Evolutionary conservation across 2,113 vertebrate genomes (phyloP).

Genomic region (Trochalopteron elliotii): DNA sequence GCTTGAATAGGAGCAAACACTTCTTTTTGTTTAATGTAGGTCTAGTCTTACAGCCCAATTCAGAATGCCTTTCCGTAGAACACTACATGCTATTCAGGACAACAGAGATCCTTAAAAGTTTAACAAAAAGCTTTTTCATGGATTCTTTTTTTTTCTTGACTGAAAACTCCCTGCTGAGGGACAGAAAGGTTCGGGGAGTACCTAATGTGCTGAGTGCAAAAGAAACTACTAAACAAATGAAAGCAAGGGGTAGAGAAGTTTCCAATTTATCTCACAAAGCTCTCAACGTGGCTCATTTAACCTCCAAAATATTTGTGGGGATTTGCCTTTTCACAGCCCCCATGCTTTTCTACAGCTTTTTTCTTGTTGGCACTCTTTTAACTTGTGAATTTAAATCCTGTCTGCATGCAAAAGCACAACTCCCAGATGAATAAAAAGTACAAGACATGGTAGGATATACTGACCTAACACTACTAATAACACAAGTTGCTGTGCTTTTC

Average conservation of each 20-base stretch:
- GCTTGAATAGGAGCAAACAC: neutral
- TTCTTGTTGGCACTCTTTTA: neutral
- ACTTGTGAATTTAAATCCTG: neutral
- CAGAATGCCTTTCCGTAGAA: neutral
- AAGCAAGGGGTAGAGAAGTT: neutral
- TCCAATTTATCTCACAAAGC: neutral
- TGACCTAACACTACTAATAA: neutral
- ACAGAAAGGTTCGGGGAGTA: neutral
- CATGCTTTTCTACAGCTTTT: neutral
- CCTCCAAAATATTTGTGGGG: neutral
- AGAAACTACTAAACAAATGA: neutral
- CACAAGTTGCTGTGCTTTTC: neutral
- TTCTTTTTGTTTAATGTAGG: neutral
- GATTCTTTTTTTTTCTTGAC: neutral
- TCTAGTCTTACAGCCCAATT: neutral
- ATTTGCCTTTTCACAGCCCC: neutral
- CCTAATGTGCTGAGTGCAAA: neutral
- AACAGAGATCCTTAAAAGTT: neutral
- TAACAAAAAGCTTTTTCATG: conserved; percentile 6
- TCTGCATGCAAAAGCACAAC: neutral
- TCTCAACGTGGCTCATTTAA: neutral
- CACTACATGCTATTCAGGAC: neutral
- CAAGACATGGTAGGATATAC: neutral
- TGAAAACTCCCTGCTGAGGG: neutral
- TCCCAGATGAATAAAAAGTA: neutral